Percentiles rank a stretch among this genome's conserved stretches.
These are phyloP conservation scores for Scaptomyza pallida DNA, from an alignment of 1,140 invertebrate species.

Conservation along the genomic window DNA sequence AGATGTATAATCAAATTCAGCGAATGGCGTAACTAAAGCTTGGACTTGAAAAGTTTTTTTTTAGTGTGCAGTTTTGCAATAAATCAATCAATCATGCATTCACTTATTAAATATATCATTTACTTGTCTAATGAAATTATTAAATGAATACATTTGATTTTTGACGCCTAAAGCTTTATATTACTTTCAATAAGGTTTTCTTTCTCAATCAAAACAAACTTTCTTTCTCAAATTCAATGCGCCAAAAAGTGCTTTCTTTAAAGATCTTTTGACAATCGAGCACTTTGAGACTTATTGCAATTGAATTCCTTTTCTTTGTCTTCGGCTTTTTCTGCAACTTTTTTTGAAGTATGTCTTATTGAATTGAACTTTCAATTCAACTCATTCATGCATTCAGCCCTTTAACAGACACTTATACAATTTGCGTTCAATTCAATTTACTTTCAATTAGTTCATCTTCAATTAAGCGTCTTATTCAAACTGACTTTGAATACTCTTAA, in stretches of 20 bases:
- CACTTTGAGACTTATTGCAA: conserved; percentile 6
- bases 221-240: neutral
- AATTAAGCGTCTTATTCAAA: neutral
- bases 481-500: conserved; percentile 1
- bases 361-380: conserved; percentile 3
- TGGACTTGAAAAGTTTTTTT: neutral
- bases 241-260: neutral
- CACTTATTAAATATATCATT: neutral
- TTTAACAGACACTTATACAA: neutral
- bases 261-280: neutral
- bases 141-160: conserved; percentile 18
- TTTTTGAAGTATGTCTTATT: neutral
- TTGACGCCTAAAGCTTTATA: neutral
- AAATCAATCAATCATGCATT: neutral
- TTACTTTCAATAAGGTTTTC: neutral
- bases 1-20: conserved; percentile 45
- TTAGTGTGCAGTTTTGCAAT: neutral
- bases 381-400: neutral
- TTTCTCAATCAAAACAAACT: neutral
- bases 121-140: conserved; percentile 1
- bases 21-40: conserved; percentile 23
- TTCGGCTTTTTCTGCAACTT: neutral
- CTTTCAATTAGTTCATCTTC: neutral
- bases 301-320: neutral
- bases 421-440: neutral